Evolutionary conservation across 2,888 invertebrate genomes (phyloP), one percentile per base, ranked within the genome.

Genomic region (Hypsopygia costalis): DNA sequence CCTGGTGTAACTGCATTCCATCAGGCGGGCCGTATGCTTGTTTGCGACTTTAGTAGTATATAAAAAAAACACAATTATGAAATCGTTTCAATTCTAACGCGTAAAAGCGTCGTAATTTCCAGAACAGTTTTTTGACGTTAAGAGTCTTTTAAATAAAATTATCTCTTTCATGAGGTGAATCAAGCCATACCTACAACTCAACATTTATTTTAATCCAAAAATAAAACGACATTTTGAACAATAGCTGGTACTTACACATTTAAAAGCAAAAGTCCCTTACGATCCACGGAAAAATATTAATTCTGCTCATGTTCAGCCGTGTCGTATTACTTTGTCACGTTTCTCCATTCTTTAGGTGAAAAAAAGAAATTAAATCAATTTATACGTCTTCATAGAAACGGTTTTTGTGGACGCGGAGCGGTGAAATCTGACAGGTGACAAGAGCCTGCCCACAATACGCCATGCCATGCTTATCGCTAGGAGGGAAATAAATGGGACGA

Each of bases 371-470:
- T 66, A 68, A 72, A 69, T 66, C 62, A 67, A 71, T 67, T 65
- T 64, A 58, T 51, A 55, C 51, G 43, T 44, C 38, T 40, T 31
- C 28, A 33, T 32, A 29, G 25, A 51, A 43, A 25, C 36, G 40
- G 29, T 59, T 53, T 50, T 16, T 4, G 4, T 52, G 56, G 51
- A 55, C 57, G 53, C 60, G 48, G 55, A 66, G 54, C 61, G 61
- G 67, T 65, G 71, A 74, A 75, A 72, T 74, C 74, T 78, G 81
- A 80, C 81, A 81, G 77, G 66, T 77, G 79, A 76, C 74, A 66
- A 62, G 63, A 62, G 62, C 51, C 55, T 57, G 55, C 53, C 63
- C 64, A 79, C 81, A 81, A 78, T 59, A 55, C 58, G 51, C 64
- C 61, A 51, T 61, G 51, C 64, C 61, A 51, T 61, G 65, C 74